Evolutionary conservation across 23 tunicate species (phyloP), one percentile per base, ranked within the genome.

Genomic region (Diplosoma virens): DNA sequence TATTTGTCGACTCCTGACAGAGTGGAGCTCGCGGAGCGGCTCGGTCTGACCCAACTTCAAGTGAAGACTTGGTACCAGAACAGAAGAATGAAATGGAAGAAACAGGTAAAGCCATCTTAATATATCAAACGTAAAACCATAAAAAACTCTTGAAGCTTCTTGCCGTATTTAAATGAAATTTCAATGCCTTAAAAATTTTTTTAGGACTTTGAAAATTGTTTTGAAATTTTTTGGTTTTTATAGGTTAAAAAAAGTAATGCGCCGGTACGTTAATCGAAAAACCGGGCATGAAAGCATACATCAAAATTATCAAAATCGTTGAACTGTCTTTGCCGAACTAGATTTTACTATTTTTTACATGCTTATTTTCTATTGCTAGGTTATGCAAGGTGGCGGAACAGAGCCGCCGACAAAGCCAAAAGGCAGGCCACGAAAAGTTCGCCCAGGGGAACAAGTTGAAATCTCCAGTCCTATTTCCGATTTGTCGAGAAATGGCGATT

Each of bases 41-140:
- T 93, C 11, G 82, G 94, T 21, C 35, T 93, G 33, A 67, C 93
- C 9, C 98, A 87, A 66, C 79, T 93, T 18, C 98, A 93, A 82
- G 98, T 93, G 14, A 93, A 93, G 34, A 93, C 98, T 14, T 93
- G 98, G 98, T 93, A 93, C 64, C 98, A 93, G 71, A 93, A 93
- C 37, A 70, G 98, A 4, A 72, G 98, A 47, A 93, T 93, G 98
- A 93, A 93, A 74, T 86, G 94, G 94, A 94, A 94, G 36, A 94
- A 94, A 67, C 98, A 94, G 86, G 96, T 89, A 64, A 55, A 33
- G 6, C 25, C 14, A 18, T 0, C n/a, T 17, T 17, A 18, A 18
- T 59, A 20, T 23, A 58, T n/a, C n/a, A n/a, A n/a, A n/a, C n/a
- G n/a, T n/a, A n/a, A n/a, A n/a, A n/a, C n/a, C n/a, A n/a, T n/a